Base-by-base conservation (phyloP, 2,113 vertebrate genomes). In the Setophaga petechia region DNA sequence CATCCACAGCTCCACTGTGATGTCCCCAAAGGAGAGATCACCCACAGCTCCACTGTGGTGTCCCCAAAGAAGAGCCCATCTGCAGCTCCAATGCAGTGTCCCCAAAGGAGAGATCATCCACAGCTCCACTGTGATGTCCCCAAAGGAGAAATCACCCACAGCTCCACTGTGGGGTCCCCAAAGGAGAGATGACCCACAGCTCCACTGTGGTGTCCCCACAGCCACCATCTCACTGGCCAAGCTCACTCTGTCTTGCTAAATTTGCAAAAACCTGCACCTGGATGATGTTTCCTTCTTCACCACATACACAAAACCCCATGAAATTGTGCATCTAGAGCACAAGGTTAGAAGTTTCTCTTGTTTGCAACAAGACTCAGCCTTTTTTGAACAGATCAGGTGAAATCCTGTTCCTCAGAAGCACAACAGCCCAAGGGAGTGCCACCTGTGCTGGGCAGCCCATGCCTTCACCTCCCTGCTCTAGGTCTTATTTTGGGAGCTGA, bases 241-340 rank as follows among this genome's bases (percentile, higher is more conserved):
- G 31, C 21, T 62, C 39, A 82, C 4, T 25, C 10, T 30, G 12
- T 11, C n/a, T 46, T 31, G 15, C 5, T 51, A 59, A 61, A 52
- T 58, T 9, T 30, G 35, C 33, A 79, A 63, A 63, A 67, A 35
- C 5, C 65, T 33, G 19, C 4, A 7, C 39, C 27, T 24, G 9
- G 57, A 18, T 30, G n/a, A 46, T 20, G 27, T 25, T 39, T 55
- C 21, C 66, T 44, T 57, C 44, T 20, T 25, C 23, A 55, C 22
- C 22, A 39, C 0, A 0, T 5, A 15, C 12, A 35, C 21, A 72
- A 84, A 62, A 2, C 0, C 2, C n/a, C 37, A 21, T 0, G 1
- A 27, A 67, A 73, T 2, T 4, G 2, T 33, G 15, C 0, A 0
- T 18, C 9, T 30, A 4, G 41, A 73, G 27, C 0, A 5, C 0